Percentiles rank a stretch among this genome's conserved stretches.
Evolutionary conservation across 2,113 vertebrate species (phyloP).

Genomic region (Sardina pilchardus): DNA sequence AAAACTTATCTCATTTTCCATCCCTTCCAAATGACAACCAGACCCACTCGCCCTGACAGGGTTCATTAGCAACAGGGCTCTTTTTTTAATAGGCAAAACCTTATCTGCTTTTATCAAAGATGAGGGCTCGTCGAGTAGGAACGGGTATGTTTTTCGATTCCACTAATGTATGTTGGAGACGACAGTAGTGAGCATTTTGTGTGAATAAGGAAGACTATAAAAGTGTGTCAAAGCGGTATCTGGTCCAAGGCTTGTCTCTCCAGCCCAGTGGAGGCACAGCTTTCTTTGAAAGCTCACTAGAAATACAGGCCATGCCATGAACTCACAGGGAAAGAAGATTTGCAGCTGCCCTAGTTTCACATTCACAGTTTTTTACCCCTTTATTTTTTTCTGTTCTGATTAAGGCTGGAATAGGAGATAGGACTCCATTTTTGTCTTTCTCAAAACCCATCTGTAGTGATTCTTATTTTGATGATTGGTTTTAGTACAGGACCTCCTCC

Average conservation of each 20-base stretch:
- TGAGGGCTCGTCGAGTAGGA: neutral
- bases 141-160: slow-evolving; percentile 22
- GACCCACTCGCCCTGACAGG: slow-evolving; percentile 55
- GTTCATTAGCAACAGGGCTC: slow-evolving; percentile 60
- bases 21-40: slow-evolving; percentile 68
- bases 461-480: slow-evolving; percentile 66
- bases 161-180: slow-evolving; percentile 37
- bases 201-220: neutral
- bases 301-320: neutral
- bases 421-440: neutral
- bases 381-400: no score
- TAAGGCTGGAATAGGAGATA: no score
- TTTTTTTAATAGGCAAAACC: slow-evolving; percentile 51
- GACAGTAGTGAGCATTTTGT: slow-evolving; percentile 24
- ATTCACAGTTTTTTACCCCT: neutral
- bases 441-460: neutral
- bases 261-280: neutral
- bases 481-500: slow-evolving; percentile 15
- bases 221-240: neutral
- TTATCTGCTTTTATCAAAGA: slow-evolving; percentile 53
- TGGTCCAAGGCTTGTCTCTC: neutral
- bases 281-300: neutral
- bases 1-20: slow-evolving; percentile 72
- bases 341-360: neutral
- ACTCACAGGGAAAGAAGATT: neutral